phyloP scores from a whole-genome alignment of 2,113 vertebrate genomes.

The Tenebrosternarchus preto region DNA sequence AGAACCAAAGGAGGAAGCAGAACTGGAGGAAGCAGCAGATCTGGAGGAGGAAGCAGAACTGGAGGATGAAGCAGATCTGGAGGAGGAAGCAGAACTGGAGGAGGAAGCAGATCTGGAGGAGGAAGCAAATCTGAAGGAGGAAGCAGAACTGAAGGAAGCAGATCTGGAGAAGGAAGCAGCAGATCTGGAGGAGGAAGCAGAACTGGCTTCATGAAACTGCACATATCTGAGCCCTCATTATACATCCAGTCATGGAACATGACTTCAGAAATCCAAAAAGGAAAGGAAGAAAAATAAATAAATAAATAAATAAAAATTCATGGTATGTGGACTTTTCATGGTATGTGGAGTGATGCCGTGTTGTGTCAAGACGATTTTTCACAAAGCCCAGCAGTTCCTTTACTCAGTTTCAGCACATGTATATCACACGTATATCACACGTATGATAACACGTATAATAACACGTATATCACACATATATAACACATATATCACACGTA shows the following conservation, averaged over 20 bases:
- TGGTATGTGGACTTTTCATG: conserved; percentile 14
- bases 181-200: background rate
- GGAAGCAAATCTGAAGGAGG: background rate
- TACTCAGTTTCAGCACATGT: conserved; percentile 48
- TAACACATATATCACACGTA: too few species aligned
- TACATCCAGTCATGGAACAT: background rate
- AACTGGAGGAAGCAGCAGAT: background rate
- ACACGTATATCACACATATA: too few species aligned
- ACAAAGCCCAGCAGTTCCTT: conserved; percentile 30
- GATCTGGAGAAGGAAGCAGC: background rate
- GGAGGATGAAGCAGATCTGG: background rate
- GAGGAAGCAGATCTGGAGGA: too few species aligned
- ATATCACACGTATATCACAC: too few species aligned
- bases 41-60: background rate
- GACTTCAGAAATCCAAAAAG: too few species aligned
- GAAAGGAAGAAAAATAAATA: background rate
- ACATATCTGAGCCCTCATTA: background rate
- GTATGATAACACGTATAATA: too few species aligned
- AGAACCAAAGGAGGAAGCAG: background rate
- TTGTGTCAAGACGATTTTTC: conserved; percentile 7
- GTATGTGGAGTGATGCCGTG: conserved; percentile 15
- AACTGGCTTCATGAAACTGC: background rate
- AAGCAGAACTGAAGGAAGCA: background rate
- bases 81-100: background rate
- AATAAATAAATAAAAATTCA: too few species aligned